Conservation (phyloP, 2,797 vertebrate species). For the Martes flavigula region DNA sequence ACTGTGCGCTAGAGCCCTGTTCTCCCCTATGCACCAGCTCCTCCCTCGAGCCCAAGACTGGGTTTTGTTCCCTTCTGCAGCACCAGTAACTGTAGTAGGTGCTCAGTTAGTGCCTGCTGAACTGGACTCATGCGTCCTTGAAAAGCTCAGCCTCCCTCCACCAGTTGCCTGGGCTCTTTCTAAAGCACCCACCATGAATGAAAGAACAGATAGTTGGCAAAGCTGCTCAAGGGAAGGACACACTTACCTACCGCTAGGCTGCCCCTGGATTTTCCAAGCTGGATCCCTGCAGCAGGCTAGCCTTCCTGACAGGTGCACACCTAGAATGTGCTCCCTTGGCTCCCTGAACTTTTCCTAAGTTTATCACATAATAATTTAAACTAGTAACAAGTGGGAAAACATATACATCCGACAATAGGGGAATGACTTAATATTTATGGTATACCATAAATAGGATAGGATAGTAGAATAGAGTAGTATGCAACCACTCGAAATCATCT, state of each 20-base stretch:
- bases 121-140: not conserved
- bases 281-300: not conserved
- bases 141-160: not conserved
- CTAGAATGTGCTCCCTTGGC: not conserved
- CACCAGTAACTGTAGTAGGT: not conserved
- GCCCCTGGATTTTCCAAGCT: not conserved
- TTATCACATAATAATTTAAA: not conserved
- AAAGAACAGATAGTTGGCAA: not conserved
- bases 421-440: not conserved
- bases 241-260: not conserved
- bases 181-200: not conserved
- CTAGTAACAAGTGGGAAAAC: slow-evolving; percentile 22
- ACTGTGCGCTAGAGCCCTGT: not conserved
- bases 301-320: not conserved
- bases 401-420: not conserved
- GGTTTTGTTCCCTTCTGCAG: not conserved
- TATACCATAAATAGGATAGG: not conserved
- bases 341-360: slow-evolving; percentile 5
- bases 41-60: not conserved
- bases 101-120: not conserved
- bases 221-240: not conserved
- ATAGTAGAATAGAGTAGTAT: not conserved
- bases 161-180: not conserved
- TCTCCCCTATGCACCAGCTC: not conserved
- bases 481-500: slow-evolving; percentile 5